Evolutionary conservation across 2,888 invertebrate genomes (phyloP).

Genomic region (Chrysotoxum bicinctum): DNA sequence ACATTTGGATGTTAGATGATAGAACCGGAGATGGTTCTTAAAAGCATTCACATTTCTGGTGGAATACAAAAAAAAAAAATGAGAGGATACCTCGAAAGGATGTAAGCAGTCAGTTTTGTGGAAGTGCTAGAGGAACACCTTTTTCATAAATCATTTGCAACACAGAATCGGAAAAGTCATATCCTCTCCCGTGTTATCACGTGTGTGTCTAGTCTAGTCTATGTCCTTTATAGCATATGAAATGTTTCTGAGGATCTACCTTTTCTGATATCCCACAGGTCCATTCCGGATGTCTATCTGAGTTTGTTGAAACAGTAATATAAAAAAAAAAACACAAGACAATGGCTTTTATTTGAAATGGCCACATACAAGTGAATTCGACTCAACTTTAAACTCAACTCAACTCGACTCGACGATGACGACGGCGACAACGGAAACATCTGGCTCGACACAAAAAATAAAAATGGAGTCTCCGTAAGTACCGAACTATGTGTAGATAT

Average conservation of each 20-base stretch:
- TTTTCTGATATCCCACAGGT: constrained; percentile 30
- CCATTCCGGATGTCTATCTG: constrained; percentile 49
- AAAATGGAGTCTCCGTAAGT: not conserved
- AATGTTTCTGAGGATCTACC: constrained; percentile 6
- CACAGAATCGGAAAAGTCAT: constrained; percentile 36
- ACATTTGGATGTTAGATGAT: not conserved
- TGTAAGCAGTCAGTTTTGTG: constrained; percentile 24
- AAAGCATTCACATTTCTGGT: constrained; percentile 43
- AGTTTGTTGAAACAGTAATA: constrained; percentile 19
- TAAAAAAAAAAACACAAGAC: not conserved
- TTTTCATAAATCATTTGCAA: constrained; percentile 48
- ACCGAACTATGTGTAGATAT: not conserved
- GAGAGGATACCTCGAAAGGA: constrained; percentile 9
- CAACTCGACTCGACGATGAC: not conserved
- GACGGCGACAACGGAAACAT: constrained; percentile 14
- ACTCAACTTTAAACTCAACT: constrained; percentile 15
- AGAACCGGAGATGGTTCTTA: constrained; percentile 20
- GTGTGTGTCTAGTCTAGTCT: not conserved
- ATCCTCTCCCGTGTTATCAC: constrained; percentile 2
- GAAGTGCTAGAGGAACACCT: constrained; percentile 30
- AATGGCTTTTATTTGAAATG: constrained; percentile 44
- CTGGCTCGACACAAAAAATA: constrained; percentile 13
- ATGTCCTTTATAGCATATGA: not conserved
- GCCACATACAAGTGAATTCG: constrained; percentile 31
- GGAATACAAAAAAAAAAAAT: not conserved